Conservation (phyloP, 2,888 invertebrate genomes). For the Nezara viridula region DNA sequence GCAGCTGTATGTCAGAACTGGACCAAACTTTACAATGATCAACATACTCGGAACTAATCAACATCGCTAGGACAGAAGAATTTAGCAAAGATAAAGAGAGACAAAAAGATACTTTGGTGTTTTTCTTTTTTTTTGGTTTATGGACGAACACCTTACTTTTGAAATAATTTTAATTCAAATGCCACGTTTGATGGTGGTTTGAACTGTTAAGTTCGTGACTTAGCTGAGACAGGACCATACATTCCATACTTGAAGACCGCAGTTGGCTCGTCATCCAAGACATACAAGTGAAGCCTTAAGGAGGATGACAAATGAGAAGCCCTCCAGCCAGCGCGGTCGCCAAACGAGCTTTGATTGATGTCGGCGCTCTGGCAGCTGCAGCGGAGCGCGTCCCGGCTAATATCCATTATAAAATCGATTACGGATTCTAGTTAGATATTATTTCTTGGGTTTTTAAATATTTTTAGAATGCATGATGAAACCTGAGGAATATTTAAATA, state of each 20-base stretch:
- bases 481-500: background rate
- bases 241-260: background rate
- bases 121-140: no score
- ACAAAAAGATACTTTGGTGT: no score
- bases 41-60: no score
- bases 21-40: no score
- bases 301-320: constrained; percentile 45
- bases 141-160: no score
- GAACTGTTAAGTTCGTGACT: constrained; percentile 12
- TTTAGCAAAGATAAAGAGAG: no score
- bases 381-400: background rate
- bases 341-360: constrained; percentile 38
- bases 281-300: background rate
- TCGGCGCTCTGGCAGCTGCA: background rate
- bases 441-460: background rate
- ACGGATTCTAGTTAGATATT: background rate
- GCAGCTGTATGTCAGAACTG: no score
- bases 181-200: background rate
- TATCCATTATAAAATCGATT: background rate
- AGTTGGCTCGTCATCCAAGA: background rate
- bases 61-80: no score
- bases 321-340: background rate
- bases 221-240: background rate
- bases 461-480: background rate
- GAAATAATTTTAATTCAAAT: background rate